Base-by-base conservation (phyloP, 2,113 vertebrate species). In the Zootoca vivipara region DNA sequence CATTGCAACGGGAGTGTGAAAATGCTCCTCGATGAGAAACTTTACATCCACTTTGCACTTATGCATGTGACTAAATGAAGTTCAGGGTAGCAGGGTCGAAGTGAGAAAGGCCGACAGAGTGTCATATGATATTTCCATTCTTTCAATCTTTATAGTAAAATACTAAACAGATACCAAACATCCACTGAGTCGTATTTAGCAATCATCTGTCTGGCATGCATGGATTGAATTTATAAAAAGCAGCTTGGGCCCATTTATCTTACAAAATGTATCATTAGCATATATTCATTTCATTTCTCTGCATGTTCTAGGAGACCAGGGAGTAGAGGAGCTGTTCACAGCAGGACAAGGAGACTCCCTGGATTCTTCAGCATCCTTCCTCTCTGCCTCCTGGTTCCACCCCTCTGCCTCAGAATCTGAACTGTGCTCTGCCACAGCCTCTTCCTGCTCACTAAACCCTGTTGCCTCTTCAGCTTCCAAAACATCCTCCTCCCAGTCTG, bases 31-130 rank as follows among this genome's bases (percentile, higher is more conserved):
- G 81, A 85, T 89, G 89, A 93, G 90, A 74, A n/a, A 87, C 87
- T 93, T 90, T 79, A 89, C 88, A 91, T 79, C 8, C 12, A 83
- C 89, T 94, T 92, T 91, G 42, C 56, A 92, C 70, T 93, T 87
- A 52, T 79, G 0, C 70, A 58, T 90, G 85, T 52, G 56, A 90
- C 64, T 89, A 82, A 83, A 89, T 74, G 10, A 89, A 56, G 15
- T 88, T 64, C 58, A 81, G 75, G 12, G 0, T 42, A 93, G 70
- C 92, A 62, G 35, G 18, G 15, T 90, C 72, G 33, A 22, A 74
- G 74, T 65, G 58, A 88, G 85, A 82, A 82, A 89, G 70, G 12
- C 42, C 38, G 64, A 30, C 64, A 75, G 56, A 67, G 67, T 75
- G 80, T 65, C 16, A 9, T 22, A 92, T 40, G 33, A 83, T 87